Conservation (phyloP, 2,797 vertebrate species). For the Periophthalmus magnuspinnatus region DNA sequence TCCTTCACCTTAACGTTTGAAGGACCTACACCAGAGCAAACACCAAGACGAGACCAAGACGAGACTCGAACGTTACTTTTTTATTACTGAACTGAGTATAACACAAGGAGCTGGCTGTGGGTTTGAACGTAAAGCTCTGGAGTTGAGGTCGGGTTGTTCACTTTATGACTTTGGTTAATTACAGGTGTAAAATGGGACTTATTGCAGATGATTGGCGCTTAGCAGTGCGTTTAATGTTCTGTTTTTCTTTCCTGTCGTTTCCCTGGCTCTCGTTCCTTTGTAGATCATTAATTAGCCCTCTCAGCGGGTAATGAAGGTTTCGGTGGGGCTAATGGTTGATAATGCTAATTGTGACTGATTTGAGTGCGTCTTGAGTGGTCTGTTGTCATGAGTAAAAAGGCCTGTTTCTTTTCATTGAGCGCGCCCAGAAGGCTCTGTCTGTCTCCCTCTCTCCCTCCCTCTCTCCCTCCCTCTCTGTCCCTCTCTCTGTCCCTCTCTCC, state of each 20-base stretch:
- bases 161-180: neutral
- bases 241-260: constrained; percentile 20
- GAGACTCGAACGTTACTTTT: too few species aligned
- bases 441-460: constrained; percentile 49
- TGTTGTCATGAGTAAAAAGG: constrained; percentile 72
- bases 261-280: constrained; percentile 16
- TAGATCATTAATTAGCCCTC: constrained; percentile 32
- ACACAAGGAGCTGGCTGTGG: too few species aligned
- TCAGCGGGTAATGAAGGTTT: constrained; percentile 51
- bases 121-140: too few species aligned
- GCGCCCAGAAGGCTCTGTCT: constrained; percentile 51
- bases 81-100: too few species aligned
- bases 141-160: too few species aligned
- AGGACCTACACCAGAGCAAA: neutral
- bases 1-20: neutral
- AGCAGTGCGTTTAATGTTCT: constrained; percentile 19
- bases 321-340: constrained; percentile 63
- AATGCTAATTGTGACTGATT: constrained; percentile 72
- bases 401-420: constrained; percentile 67
- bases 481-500: constrained; percentile 49
- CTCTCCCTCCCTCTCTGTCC: too few species aligned
- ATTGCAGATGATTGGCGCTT: constrained; percentile 10
- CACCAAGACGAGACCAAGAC: too few species aligned
- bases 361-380: constrained; percentile 58
- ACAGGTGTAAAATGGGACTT: constrained; percentile 6